Conservation (phyloP, 2,797 vertebrate genomes). For the Spinus pinus region DNA sequence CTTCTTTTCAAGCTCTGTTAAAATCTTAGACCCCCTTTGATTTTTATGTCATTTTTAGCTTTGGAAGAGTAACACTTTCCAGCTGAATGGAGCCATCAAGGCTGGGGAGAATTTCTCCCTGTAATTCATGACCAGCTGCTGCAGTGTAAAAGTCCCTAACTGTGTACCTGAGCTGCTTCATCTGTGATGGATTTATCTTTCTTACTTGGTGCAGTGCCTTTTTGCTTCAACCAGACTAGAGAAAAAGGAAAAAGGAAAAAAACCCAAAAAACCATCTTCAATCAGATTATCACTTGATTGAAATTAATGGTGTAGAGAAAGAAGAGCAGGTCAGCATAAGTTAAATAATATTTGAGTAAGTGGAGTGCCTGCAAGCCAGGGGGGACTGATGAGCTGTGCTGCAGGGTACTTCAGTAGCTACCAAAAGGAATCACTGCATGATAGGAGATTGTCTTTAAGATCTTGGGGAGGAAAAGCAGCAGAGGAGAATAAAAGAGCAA, state of each 20-base stretch:
- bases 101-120: background rate
- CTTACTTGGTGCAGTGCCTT: background rate
- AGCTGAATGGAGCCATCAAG: constrained; percentile 4
- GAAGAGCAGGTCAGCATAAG: background rate
- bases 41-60: constrained; percentile 31
- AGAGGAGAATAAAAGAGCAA: background rate
- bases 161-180: background rate
- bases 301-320: background rate
- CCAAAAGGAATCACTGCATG: background rate
- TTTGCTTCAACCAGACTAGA: background rate
- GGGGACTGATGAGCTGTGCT: background rate
- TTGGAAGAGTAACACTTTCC: background rate
- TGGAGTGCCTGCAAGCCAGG: background rate
- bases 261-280: accelerated
- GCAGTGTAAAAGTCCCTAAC: background rate
- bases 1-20: background rate
- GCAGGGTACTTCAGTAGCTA: background rate
- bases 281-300: background rate
- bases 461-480: background rate
- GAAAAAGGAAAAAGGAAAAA: background rate
- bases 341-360: background rate
- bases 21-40: background rate
- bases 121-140: constrained; percentile 4
- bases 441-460: background rate
- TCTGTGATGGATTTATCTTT: background rate